Conservation (phyloP, 2,113 vertebrate species). For the Phalacrocorax aristotelis region DNA sequence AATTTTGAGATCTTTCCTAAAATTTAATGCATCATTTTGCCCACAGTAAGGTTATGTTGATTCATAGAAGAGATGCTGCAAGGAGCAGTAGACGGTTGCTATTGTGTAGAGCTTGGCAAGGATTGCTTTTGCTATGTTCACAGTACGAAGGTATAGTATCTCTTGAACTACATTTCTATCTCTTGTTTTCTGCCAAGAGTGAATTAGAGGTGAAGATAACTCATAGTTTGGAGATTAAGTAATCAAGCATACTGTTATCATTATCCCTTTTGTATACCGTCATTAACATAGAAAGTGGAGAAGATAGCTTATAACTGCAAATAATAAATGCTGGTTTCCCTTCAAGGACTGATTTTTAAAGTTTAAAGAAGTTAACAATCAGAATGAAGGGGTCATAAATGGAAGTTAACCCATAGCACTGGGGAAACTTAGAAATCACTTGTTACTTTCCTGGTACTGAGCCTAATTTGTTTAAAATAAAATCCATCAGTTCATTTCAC, state of each 20-base stretch:
- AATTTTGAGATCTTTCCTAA: background rate
- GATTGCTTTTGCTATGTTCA: background rate
- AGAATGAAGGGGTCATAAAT: slow-evolving; percentile 47
- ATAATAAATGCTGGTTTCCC: slow-evolving; percentile 13
- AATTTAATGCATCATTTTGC: background rate
- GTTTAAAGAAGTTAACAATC: slow-evolving; percentile 29
- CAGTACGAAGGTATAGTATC: background rate
- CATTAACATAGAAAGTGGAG: slow-evolving; percentile 12
- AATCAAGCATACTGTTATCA: background rate
- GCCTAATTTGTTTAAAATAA: slow-evolving; percentile 77
- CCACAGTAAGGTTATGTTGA: background rate
- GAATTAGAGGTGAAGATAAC: background rate
- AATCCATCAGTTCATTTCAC: slow-evolving; percentile 73
- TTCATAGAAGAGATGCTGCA: background rate
- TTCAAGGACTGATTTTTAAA: slow-evolving; percentile 14
- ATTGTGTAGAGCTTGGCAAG: background rate
- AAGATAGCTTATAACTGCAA: slow-evolving; percentile 1
- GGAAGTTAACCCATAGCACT: slow-evolving; percentile 39
- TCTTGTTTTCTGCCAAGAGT: background rate
- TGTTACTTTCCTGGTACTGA: slow-evolving; percentile 64
- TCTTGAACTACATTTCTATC: background rate
- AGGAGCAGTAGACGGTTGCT: background rate
- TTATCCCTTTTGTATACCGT: background rate
- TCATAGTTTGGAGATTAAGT: slow-evolving; percentile 24
- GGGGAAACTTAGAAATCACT: slow-evolving; percentile 67